Base-by-base conservation (phyloP, 2,888 invertebrate species). In the Drosophila picticornis region DNA sequence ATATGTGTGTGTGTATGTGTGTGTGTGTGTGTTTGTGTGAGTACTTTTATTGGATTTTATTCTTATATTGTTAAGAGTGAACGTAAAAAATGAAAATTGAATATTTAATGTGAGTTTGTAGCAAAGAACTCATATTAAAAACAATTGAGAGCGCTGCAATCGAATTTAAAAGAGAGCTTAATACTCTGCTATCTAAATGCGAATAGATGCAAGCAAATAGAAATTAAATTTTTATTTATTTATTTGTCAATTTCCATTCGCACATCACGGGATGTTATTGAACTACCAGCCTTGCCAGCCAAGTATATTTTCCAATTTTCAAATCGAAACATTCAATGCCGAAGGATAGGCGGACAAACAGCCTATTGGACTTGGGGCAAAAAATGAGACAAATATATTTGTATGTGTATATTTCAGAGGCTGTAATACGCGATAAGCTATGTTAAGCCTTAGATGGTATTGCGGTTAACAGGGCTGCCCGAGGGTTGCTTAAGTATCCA, bases 61-160 rank as follows among this genome's bases (percentile, higher is more conserved):
- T 59, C 38, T 11, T 36, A 46, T 31, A 10, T 56, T 61, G 75
- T 75, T 80, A 67, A 71, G 75, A 80, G 64, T 55, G 64, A 29
- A 58, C 71, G 65, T 79, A 58, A 72, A 81, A 72, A 79, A 70
- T 65, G 63, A 55, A 83, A 85, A 83, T 85, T 85, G 63, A 83
- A 88, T 85, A 85, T 85, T 88, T 80, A 68, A 80, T 85, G 69
- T 55, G 67, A 48, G 75, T 60, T 75, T 68, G 52, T 65, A 48
- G 64, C 59, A 62, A 58, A 55, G 32, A 75, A 58, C 52, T 58
- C 43, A 53, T 53, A 65, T 58, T 66, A 48, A 70, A 68, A 56
- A 60, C 43, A 58, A 52, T 31, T 29, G 56, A 36, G 25, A 48
- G 19, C 22, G 7, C 22, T 22, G 22, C 22, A 22, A 13, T 46